Evolutionary conservation across 2,113 vertebrate genomes (phyloP), one percentile per base, ranked within the genome.

Genomic region (Odobenus rosmarus): DNA sequence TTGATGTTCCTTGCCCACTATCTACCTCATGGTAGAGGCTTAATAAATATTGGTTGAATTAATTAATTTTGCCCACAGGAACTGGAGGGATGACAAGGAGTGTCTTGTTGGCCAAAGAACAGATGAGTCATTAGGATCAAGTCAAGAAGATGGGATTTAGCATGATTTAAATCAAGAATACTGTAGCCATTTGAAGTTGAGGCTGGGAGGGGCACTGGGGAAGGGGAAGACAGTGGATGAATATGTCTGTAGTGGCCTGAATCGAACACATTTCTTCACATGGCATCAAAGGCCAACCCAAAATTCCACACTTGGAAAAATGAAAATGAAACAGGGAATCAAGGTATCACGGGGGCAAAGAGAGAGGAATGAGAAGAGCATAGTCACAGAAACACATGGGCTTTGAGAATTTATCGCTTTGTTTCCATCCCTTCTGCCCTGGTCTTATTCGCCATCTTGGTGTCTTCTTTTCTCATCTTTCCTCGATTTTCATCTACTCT

Each of bases 21-120:
- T 36, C 59, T 33, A 1, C 49, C 33, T 84, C 81, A 5, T 11
- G 36, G 79, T 33, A 59, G 46, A 33, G 72, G n/a, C 81, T 92
- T 85, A 49, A 71, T 96, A 95, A 95, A 88, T 90, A 72, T 62
- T 18, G 39, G 76, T 13, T 24, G 71, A 71, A 64, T 64, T 46
- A 77, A 97, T 95, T 92, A 53, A 93, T 92, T 88, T 97, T 53
- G 94, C 85, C 55, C 62, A 90, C 83, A 89, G 87, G 94, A 96
- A 90, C 51, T n/a, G n/a, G 51, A 97, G 7, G 23, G 85, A 36
- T 67, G 81, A 91, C 8, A 42, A 88, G 36, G 33, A 90, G 31
- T 90, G 86, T 95, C 95, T 80, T 93, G 89, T 90, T 90, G 92
- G 93, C 87, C 95, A 42, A 87, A 80, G 86, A 95, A 62, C 55